phyloP scores from a whole-genome alignment of 2,888 invertebrate species.

The Brachyopa scutellaris region DNA sequence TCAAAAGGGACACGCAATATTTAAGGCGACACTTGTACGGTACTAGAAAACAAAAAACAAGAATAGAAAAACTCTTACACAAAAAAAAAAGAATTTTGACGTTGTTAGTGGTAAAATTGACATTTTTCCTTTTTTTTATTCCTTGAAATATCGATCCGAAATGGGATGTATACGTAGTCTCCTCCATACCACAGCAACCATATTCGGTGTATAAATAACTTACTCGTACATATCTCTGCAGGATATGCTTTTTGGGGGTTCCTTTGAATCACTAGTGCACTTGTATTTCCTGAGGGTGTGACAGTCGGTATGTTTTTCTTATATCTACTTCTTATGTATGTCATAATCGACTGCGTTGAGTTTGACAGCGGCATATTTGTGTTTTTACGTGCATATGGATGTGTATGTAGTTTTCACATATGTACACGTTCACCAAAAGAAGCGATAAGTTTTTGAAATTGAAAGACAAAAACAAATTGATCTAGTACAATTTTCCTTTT shows the following conservation, averaged over 20 bases:
- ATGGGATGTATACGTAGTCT: background rate
- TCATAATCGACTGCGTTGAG: background rate
- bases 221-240: constrained; percentile 27
- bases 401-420: no score
- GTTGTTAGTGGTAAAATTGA: constrained; percentile 43
- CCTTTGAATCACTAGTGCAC: constrained; percentile 7
- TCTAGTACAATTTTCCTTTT: no score
- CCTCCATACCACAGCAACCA: no score
- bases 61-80: background rate
- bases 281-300: constrained; percentile 35
- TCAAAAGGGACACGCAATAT: constrained; percentile 30
- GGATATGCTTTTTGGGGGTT: constrained; percentile 15
- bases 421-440: no score
- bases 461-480: no score
- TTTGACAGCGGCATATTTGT: no score
- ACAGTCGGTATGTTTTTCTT: constrained; percentile 5
- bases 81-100: constrained; percentile 22
- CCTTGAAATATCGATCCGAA: constrained; percentile 23
- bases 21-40: constrained; percentile 37
- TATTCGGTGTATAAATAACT: constrained; percentile 13
- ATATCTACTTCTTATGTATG: background rate
- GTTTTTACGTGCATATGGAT: no score
- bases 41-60: background rate
- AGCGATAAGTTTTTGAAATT: no score
- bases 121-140: no score